Evolutionary conservation across 2,888 invertebrate species (phyloP), one percentile per base, ranked within the genome.

Genomic region (Lissonota sp.): DNA sequence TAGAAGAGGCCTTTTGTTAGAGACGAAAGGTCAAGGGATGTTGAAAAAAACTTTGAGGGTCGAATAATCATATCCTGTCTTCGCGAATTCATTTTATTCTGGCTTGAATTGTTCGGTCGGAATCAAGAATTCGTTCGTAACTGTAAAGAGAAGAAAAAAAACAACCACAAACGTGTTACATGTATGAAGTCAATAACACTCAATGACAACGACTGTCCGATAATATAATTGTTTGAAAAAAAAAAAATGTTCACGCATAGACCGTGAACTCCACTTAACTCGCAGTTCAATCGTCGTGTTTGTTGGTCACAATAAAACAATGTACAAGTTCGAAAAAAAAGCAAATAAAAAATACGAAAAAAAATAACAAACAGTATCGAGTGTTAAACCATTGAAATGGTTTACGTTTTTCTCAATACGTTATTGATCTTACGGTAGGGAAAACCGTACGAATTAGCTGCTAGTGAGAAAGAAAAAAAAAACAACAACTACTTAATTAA

Each of bases 311-410:
- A 55, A 58, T 37, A 81, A 77, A 81, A 74, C 64, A 75, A 77
- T 66, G 63, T 70, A 77, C 71, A 80, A 75, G 67, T 70, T 74
- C 64, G 53, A 70, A 37, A 67, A n/a, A 71, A 51, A 8, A 60
- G n/a, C 42, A 44, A 16, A 42, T 4, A 58, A 51, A 40, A 39
- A 26, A 67, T 14, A 40, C 7, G 16, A 60, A 53, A 44, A 58
- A 62, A 14, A 49, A 66, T 44, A 37, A n/a, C n/a, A n/a, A 72
- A 62, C 12, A 71, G 66, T 57, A 53, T 66, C 26, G 67, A 49
- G 71, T 74, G 74, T 75, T 72, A 84, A 62, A 62, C 51, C 75
- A 80, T 80, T 78, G 80, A 46, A 80, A 80, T 70, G 78, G 37
- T 73, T 80, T 42, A 79, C 76, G 70, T 73, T 72, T 42, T 62